A percentile compares a stretch with the other conserved stretches of the same genome.
phyloP scores from a whole-genome alignment of 2,888 invertebrate species.

The Toxonevra muliebris region DNA sequence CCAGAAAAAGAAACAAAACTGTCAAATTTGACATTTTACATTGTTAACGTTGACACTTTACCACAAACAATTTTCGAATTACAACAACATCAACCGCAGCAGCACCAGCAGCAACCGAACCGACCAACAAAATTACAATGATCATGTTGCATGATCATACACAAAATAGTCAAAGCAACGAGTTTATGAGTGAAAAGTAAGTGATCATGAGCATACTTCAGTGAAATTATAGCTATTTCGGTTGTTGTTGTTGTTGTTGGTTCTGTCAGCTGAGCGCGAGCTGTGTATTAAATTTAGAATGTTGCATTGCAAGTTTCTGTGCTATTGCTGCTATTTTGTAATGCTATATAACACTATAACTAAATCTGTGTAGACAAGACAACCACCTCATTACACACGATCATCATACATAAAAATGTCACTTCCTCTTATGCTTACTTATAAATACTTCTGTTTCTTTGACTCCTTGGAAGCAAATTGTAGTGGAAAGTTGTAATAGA shows the following conservation, averaged over 20 bases:
- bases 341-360: too few relatives aligned
- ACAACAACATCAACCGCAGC: slow-evolving; percentile 10
- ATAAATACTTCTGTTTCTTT: too few relatives aligned
- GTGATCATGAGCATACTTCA: background rate
- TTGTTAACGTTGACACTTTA: slow-evolving; percentile 65
- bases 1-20: slow-evolving; percentile 40
- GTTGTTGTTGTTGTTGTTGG: background rate
- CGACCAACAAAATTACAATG: slow-evolving; percentile 11
- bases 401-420: too few relatives aligned
- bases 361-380: too few relatives aligned
- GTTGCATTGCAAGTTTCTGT: background rate
- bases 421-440: too few relatives aligned
- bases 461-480: too few relatives aligned
- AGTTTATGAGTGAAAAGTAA: too few relatives aligned
- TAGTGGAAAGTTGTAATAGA: too few relatives aligned
- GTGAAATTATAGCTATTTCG: background rate
- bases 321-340: background rate
- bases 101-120: slow-evolving; percentile 2
- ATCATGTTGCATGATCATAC: slow-evolving; percentile 18
- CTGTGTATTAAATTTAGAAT: too few relatives aligned
- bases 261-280: background rate
- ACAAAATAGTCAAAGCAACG: background rate
- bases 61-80: slow-evolving; percentile 48
- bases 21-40: slow-evolving; percentile 63
- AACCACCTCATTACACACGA: too few relatives aligned